Evolutionary conservation across 2,797 vertebrate genomes (phyloP), one percentile per base, ranked within the genome.

Genomic region (Schizothorax lantsangensis): DNA sequence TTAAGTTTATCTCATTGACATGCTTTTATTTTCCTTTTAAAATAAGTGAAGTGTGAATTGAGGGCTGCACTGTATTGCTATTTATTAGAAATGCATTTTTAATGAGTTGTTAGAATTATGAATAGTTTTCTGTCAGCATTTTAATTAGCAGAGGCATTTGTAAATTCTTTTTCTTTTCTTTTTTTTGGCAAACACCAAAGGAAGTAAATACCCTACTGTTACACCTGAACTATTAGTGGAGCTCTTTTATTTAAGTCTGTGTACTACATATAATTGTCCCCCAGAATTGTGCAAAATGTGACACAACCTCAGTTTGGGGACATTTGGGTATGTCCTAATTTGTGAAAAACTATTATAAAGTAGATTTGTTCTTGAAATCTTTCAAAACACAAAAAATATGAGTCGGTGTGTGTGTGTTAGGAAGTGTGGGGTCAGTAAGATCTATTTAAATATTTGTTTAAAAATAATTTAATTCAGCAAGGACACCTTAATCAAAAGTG

Each of bases 161-260:
- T 83, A 84, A 84, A 38, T 90, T 82, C 73, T 88, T 91, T 90
- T 92, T 88, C 6, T 68, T 74, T 80, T 87, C 30, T 9, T 87
- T 79, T 79, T 85, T 89, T 90, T 89, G 93, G 83, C 92, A 91
- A 91, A 93, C 94, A 95, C 94, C 95, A 95, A 96, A 96, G 94
- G 91, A 94, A 95, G 92, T 94, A 95, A 95, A 94, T 66, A 90
- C 92, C 82, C 92, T 92, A 85, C 85, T 92, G 89, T 93, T 89
- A 90, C 90, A 93, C 91, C 87, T 89, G 77, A 71, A 71, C 84
- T 83, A 88, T 84, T 81, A 43, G 74, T 92, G 81, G 87, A n/a
- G 68, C 73, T 89, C 15, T 30, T 73, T 89, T 77, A 30, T 88
- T 87, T 79, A 38, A 79, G 14, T 47, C 14, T 30, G 43, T 26